Base-by-base conservation (phyloP, 2,113 vertebrate species). In the Rallus limicola region DNA sequence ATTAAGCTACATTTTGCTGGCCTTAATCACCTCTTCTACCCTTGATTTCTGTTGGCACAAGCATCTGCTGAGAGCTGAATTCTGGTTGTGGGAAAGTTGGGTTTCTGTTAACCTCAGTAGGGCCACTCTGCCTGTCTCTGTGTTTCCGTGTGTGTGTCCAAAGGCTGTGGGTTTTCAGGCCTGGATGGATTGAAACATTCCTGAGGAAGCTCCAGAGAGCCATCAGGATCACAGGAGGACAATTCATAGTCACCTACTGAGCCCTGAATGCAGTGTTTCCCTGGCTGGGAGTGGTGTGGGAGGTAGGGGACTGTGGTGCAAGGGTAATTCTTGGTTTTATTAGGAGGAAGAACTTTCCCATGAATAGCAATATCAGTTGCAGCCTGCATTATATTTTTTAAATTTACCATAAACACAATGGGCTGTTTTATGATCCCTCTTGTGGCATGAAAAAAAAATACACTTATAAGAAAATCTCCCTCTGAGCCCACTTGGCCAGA, bases 371-470 rank as follows among this genome's bases (percentile, higher is more conserved):
- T 81, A 89, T 89, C 70, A 67, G 55, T 85, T 96, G 44, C 58
- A 92, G 58, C 16, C 70, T 92, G 83, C 36, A 15, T 92, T 92
- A 14, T 85, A 55, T 79, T 84, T 94, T 91, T 79, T 82, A 84
- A 94, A 89, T 93, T 84, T 94, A 52, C 81, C 78, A 46, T 96
- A 91, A 95, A 93, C 44, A 87, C 90, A 87, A 69, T 94, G 86
- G 88, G 74, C 92, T 97, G 95, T 65, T 97, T 96, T 95, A 92
- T 97, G 95, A 85, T 95, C 93, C 96, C 93, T 96, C 93, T 93
- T 94, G 96, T 96, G 93, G 95, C 83, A 84, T 72, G 62, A 76
- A 62, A 91, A 96, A 93, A 95, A 89, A 95, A 83, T 93, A 78
- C 90, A 92, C 82, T 93, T 67, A 44, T 1, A 88, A 96, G 80